Evolutionary conservation across 2,113 vertebrate genomes (phyloP).

Genomic region (Anoura caudifer): DNA sequence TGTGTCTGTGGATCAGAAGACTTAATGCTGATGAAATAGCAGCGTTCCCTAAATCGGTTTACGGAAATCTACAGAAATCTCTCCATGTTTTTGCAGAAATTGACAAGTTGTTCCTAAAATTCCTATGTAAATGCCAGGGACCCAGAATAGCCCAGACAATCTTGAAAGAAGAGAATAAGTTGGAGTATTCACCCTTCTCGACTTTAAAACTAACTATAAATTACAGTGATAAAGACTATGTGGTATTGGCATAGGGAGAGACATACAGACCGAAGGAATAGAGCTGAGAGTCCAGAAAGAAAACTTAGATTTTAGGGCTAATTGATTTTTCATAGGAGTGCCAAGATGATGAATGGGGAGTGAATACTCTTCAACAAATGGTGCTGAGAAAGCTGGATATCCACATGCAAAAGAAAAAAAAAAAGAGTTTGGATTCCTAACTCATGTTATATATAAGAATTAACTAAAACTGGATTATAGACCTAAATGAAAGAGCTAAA

Average conservation of each 20-base stretch:
- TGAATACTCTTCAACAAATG: background rate
- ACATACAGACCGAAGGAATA: background rate
- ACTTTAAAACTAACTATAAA: background rate
- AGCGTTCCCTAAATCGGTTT: background rate
- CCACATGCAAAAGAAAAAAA: background rate
- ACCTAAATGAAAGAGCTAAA: background rate
- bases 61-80: background rate
- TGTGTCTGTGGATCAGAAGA: background rate
- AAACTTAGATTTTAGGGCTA: background rate
- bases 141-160: background rate
- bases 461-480: background rate
- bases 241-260: background rate
- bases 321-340: background rate
- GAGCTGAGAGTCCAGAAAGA: background rate
- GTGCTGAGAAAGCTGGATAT: background rate
- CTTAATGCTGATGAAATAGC: background rate
- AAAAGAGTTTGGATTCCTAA: background rate
- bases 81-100: background rate
- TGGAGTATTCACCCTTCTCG: background rate
- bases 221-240: background rate
- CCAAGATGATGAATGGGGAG: background rate
- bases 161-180: background rate
- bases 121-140: background rate
- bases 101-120: background rate
- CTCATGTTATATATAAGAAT: background rate